Base-by-base conservation (phyloP, 2,797 vertebrate genomes). In the Macropodus opercularis region DNA sequence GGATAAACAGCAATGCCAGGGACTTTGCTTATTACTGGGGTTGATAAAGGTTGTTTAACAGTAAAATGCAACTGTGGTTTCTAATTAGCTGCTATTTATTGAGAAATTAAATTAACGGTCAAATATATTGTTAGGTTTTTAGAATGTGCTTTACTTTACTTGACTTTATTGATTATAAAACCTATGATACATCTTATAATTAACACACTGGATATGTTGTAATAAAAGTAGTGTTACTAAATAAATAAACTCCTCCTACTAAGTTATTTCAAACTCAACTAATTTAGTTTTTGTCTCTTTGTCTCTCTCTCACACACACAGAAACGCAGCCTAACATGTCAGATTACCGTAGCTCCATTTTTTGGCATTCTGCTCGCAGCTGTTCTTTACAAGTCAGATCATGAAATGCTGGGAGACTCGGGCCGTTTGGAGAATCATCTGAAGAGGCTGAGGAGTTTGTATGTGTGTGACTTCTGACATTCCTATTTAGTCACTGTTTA, bases 351-450 rank as follows among this genome's bases (percentile, higher is more conserved):
- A 74, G 71, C 79, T 84, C 73, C 69, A 52, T 81, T 73, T 85
- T 80, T 81, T 63, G 78, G 52, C 47, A 70, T 87, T 90, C 70
- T 89, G 77, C 63, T 85, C 65, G 72, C 77, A 87, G 83, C 83
- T 89, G 87, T 85, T 92, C 90, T 75, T 88, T 88, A 87, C 82
- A 87, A 81, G 77, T 87, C 86, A 79, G 74, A 83, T 75, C 78
- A 78, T 87, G 85, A 87, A n/a, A 89, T 78, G 66, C 74, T 64
- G 72, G 56, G 43, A 81, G 80, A 85, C 79, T 83, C 74, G 64
- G 81, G 54, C 69, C 29, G 69, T 85, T 88, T 69, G 70, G 82
- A 36, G 68, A 59, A 64, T 80, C 72, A 80, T 68, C 61, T 84
- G 76, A 90, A 83, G 68, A 83, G 63, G 71, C 72, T 43, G n/a